Conservation (phyloP, 2,113 vertebrate species). For the Cyanocitta stelleri region DNA sequence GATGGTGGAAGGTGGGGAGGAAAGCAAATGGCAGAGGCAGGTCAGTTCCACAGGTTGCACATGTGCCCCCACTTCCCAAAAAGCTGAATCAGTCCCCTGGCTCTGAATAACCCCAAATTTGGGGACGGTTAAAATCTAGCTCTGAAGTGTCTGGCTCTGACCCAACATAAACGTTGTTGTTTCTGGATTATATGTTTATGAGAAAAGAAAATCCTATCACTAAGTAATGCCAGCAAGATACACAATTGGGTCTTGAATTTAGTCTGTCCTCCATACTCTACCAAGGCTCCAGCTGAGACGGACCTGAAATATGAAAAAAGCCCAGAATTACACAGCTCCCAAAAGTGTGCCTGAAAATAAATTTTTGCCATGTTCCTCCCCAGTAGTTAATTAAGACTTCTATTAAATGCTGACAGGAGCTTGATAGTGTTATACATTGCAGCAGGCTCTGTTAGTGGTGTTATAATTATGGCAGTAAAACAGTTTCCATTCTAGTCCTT, state of each 20-base stretch:
- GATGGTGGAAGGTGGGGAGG: neutral
- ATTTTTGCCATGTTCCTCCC: neutral
- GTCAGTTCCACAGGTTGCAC: neutral
- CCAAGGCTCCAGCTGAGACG: neutral
- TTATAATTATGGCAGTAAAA: slow-evolving; percentile 56
- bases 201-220: slow-evolving; percentile 16
- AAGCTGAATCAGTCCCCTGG: neutral
- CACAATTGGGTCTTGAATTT: neutral
- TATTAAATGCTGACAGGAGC: slow-evolving; percentile 47
- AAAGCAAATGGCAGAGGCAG: neutral
- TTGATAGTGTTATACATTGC: slow-evolving; percentile 39
- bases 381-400: slow-evolving; percentile 57
- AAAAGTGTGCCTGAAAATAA: slow-evolving; percentile 22
- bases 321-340: neutral
- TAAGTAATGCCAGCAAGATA: neutral
- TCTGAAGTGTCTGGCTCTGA: neutral
- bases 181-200: slow-evolving; percentile 28
- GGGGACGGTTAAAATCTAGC: neutral
- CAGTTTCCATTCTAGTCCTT: slow-evolving; percentile 41
- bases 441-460: slow-evolving; percentile 25
- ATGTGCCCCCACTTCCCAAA: neutral
- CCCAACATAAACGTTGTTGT: slow-evolving; percentile 40
- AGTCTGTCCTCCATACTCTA: neutral
- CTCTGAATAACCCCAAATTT: neutral
- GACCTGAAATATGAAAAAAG: neutral